Conservation (phyloP, 1,140 invertebrate genomes). For the Aphelenchoides fujianensis region DNA sequence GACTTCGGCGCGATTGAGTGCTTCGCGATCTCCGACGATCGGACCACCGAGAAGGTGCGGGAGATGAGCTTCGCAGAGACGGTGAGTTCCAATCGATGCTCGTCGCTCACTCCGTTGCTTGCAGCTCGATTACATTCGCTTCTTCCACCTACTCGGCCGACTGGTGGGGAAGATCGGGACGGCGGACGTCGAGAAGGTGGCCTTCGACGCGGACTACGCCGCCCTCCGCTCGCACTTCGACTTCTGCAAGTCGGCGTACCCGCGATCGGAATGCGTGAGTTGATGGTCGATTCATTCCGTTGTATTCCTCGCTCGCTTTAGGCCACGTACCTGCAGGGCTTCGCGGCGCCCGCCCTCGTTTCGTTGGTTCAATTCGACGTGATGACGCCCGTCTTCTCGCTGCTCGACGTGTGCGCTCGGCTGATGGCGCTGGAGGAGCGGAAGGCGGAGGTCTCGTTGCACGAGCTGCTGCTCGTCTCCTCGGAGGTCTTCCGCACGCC, state of each 20-base stretch:
- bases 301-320: neutral
- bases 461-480: neutral
- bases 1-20: slow-evolving; percentile 21
- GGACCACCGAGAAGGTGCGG: slow-evolving; percentile 7
- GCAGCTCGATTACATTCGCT: neutral
- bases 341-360: neutral
- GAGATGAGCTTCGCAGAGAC: neutral
- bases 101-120: too few species aligned
- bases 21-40: neutral
- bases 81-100: neutral
- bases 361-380: neutral
- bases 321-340: slow-evolving; percentile 15
- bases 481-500: neutral
- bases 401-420: neutral
- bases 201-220: neutral
- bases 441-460: neutral
- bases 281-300: neutral
- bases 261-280: slow-evolving; percentile 8
- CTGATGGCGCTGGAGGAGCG: neutral
- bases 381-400: neutral
- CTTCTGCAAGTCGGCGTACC: neutral
- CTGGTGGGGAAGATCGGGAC: neutral
- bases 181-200: neutral
- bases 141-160: neutral
- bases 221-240: neutral